Base-by-base conservation (phyloP, 2,797 vertebrate genomes). In the Channa striata region DNA sequence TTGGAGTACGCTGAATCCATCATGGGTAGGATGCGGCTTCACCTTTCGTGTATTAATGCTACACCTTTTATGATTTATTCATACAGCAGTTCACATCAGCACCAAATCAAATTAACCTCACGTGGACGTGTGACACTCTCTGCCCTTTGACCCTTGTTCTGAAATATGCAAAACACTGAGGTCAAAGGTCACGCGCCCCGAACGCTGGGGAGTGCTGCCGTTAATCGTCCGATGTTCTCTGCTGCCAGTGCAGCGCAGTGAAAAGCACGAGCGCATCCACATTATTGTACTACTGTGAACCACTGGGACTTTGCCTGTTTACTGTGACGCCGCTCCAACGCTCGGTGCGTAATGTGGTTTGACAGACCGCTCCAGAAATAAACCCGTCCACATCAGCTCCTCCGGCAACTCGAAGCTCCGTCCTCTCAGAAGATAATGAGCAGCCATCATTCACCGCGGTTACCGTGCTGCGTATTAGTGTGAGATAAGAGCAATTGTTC, bases 321-420 rank as follows among this genome's bases (percentile, higher is more conserved):
- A 21, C 36, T 34, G 17, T 17, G 19, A 51, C 12, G 36, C 14
- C 20, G 34, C 33, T 52, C 10, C 34, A 4, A 10, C 0, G 12
- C 34, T 54, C 11, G 8, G 20, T 16, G 3, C 23, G 14, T 52
- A 4, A 52, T 64, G 43, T 20, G 23, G 20, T 50, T 59, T 23
- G 40, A 68, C 23, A 34, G 47, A 42, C 37, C 36, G 37, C 34
- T 67, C 58, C 46, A 63, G 46, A 48, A 42, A 25, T 58, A 60
- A 72, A 53, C n/a, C 25, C 37, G 59, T 43, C 59, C 8, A 12
- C 51, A 74, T 58, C 46, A 72, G 59, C 49, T 21, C 21, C 14
- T 51, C 12, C 36, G 50, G 49, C 39, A 37, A 34, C 56, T 51
- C 30, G 57, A 54, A n/a, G 5, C 36, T 33, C 14, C 16, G 16